Evolutionary conservation across 2,113 vertebrate species (phyloP).

Genomic region (Blennius ocellaris): DNA sequence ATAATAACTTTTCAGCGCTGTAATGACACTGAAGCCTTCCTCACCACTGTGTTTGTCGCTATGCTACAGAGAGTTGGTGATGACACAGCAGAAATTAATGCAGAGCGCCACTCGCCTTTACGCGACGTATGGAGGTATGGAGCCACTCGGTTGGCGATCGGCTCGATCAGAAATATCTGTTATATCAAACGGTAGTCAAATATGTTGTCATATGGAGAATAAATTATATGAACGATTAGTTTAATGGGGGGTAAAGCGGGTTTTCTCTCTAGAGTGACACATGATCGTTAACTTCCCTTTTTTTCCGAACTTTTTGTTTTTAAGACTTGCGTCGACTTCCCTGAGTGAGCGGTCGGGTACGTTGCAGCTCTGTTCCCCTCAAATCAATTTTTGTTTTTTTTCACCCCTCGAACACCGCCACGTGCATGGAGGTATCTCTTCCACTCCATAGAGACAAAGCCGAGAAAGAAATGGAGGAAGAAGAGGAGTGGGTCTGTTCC

Average conservation of each 20-base stretch:
- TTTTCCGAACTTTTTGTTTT: background rate
- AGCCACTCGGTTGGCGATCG: conserved; percentile 14
- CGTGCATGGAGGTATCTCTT: no score
- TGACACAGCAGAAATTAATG: conserved; percentile 68
- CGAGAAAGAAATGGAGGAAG: background rate
- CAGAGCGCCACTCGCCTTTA: conserved; percentile 36
- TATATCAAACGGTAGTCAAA: background rate
- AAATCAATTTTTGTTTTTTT: no score
- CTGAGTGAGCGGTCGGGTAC: background rate
- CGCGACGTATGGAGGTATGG: conserved; percentile 19
- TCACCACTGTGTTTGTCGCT: conserved; percentile 40
- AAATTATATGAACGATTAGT: no score
- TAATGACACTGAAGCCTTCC: conserved; percentile 26
- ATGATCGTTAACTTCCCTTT: background rate
- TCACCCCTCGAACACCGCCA: no score
- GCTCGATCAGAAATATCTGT: background rate
- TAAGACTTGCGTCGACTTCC: no score
- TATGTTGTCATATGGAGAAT: no score
- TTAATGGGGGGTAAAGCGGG: no score
- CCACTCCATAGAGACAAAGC: background rate
- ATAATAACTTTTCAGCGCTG: no score
- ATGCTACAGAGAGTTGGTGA: conserved; percentile 54
- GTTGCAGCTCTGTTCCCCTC: background rate
- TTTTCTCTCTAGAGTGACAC: background rate
- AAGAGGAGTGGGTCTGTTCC: conserved; percentile 25